A percentile compares a stretch with the other conserved stretches of the same genome.
Conservation (phyloP, 2,888 invertebrate genomes). For the Drosophila quinaria region DNA sequence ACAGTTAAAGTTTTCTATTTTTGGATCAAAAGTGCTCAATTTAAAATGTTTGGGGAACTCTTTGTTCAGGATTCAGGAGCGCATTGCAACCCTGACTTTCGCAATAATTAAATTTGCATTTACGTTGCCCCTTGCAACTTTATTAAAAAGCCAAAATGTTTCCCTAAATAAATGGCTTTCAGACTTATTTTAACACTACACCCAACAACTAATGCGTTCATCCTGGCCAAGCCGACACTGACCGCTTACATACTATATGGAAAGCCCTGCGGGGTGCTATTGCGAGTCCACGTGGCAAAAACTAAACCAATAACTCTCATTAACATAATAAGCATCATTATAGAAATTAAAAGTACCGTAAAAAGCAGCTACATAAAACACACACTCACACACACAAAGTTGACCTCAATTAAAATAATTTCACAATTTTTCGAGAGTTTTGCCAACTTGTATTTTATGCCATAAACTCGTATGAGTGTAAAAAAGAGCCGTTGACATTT, state of each 20-base stretch:
- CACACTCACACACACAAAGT: conserved; percentile 25
- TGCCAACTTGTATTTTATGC: conserved; percentile 58
- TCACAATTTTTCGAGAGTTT: conserved; percentile 53
- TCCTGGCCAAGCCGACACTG: conserved; percentile 9
- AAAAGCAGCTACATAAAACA: conserved; percentile 52
- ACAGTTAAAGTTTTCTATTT: neutral
- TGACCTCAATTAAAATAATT: conserved; percentile 75
- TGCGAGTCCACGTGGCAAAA: neutral
- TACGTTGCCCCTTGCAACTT: neutral
- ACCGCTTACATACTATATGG: neutral
- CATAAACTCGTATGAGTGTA: conserved; percentile 23
- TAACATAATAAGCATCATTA: conserved; percentile 72
- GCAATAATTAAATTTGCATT: conserved; percentile 2
- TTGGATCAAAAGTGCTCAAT: too few relatives aligned
- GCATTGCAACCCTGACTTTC: too few relatives aligned
- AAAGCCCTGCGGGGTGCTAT: neutral
- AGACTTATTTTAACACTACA: conserved; percentile 35
- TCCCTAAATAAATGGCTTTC: conserved; percentile 12
- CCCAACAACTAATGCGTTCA: conserved; percentile 17
- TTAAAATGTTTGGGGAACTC: neutral
- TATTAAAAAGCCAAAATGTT: neutral
- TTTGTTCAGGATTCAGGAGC: neutral
- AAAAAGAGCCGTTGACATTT: conserved; percentile 67
- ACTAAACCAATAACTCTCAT: conserved; percentile 61
- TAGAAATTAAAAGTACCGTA: conserved; percentile 68